Percentiles rank a stretch among this genome's conserved stretches.
These are phyloP conservation scores for Muntiacus muntjak DNA, from an alignment of 2,113 vertebrate genomes.

Conservation along the genomic window DNA sequence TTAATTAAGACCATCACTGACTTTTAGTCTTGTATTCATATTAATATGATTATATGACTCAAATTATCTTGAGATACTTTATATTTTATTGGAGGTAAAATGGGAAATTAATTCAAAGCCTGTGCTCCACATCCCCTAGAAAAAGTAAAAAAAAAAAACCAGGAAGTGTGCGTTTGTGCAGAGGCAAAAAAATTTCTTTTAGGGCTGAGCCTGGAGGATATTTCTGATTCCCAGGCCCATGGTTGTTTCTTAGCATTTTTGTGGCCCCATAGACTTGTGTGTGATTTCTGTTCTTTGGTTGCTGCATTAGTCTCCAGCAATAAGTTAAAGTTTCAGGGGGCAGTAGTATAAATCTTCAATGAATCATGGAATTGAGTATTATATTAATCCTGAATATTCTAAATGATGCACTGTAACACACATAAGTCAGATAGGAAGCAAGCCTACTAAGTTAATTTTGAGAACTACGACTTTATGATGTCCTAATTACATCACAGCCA, in stretches of 20 bases:
- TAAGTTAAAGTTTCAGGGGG: not conserved
- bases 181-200: not conserved
- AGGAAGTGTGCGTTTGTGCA: not conserved
- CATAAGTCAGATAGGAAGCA: not conserved
- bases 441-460: not conserved
- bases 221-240: not conserved
- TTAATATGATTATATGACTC: not conserved
- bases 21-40: not conserved
- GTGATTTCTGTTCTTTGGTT: not conserved
- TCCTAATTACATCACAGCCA: not conserved
- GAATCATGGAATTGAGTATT: not conserved
- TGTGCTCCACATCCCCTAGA: rapidly evolving
- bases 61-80: not conserved
- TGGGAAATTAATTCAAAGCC: not conserved
- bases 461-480: not conserved
- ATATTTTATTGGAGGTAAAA: not conserved
- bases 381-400: not conserved
- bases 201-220: not conserved
- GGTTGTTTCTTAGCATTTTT: not conserved
- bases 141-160: not conserved
- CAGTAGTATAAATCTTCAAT: not conserved
- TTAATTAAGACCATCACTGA: not conserved
- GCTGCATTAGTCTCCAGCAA: not conserved
- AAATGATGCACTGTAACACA: not conserved
- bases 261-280: not conserved